Percentiles rank a stretch among this genome's conserved stretches.
Conservation (phyloP, 2,888 invertebrate genomes). For the Orgyia antiqua region DNA sequence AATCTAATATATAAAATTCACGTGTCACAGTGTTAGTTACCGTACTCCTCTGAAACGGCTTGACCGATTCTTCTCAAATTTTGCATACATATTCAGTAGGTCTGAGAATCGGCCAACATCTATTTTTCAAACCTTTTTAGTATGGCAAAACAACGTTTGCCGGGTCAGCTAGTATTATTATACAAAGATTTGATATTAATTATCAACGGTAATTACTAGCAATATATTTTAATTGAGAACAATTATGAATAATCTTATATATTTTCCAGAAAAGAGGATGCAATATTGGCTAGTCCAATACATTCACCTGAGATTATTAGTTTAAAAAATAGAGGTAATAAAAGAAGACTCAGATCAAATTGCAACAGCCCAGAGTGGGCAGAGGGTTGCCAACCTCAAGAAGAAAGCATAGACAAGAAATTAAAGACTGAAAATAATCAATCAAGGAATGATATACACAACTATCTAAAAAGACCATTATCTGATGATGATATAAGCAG, state of each 20-base stretch:
- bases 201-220: no score
- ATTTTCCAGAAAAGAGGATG: slow-evolving; percentile 51
- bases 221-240: no score
- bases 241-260: neutral
- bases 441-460: slow-evolving; percentile 17
- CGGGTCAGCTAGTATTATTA: no score
- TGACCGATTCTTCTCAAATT: no score
- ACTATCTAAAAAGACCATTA: slow-evolving; percentile 34
- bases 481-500: slow-evolving; percentile 40
- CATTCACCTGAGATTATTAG: slow-evolving; percentile 50
- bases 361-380: slow-evolving; percentile 67
- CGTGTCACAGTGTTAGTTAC: no score
- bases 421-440: slow-evolving; percentile 26
- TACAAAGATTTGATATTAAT: no score
- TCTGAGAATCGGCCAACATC: no score
- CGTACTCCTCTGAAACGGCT: no score
- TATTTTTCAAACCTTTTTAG: no score
- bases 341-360: slow-evolving; percentile 42
- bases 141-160: no score
- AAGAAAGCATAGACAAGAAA: slow-evolving; percentile 39
- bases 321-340: slow-evolving; percentile 33
- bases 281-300: slow-evolving; percentile 40
- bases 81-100: no score
- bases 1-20: no score
- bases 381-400: slow-evolving; percentile 49